phyloP scores from a whole-genome alignment of 2,888 invertebrate species.

The Chirona hameri region DNA sequence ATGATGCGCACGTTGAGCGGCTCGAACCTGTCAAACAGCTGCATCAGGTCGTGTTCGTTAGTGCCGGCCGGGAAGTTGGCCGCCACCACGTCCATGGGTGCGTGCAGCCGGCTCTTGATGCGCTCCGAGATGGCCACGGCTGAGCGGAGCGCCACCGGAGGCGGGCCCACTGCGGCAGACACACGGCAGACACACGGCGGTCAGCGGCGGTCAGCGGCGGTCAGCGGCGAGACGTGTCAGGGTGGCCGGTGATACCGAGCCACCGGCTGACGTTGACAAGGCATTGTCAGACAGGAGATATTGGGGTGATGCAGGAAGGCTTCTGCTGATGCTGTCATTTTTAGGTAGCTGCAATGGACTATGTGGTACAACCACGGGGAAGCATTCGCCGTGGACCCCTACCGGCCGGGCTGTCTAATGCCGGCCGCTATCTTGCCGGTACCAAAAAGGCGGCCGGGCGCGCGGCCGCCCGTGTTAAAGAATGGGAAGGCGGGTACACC shows the following conservation, averaged over 20 bases:
- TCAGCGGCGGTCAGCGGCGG: not conserved
- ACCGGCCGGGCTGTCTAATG: too few relatives aligned
- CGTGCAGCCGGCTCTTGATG: slow-evolving; percentile 22
- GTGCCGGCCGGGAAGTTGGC: slow-evolving; percentile 25
- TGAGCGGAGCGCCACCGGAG: not conserved
- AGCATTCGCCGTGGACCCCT: too few relatives aligned
- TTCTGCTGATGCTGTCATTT: too few relatives aligned
- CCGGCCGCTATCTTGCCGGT: too few relatives aligned
- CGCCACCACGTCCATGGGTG: slow-evolving; percentile 25
- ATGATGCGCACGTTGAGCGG: slow-evolving; percentile 26
- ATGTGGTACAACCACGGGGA: too few relatives aligned
- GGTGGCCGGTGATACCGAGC: not conserved
- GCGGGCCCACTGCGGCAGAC: not conserved
- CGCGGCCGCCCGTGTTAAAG: too few relatives aligned
- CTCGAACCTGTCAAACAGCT: not conserved
- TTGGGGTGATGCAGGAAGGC: too few relatives aligned
- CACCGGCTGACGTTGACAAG: not conserved
- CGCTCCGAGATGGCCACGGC: not conserved
- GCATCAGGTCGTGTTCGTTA: slow-evolving; percentile 8
- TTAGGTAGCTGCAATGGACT: too few relatives aligned
- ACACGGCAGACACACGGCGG: too few relatives aligned
- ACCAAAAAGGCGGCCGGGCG: too few relatives aligned
- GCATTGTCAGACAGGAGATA: not conserved
- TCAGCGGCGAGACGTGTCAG: not conserved
- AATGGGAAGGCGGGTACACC: too few relatives aligned